phyloP scores from a whole-genome alignment of 1,140 invertebrate species.

The Conus ventricosus region DNA sequence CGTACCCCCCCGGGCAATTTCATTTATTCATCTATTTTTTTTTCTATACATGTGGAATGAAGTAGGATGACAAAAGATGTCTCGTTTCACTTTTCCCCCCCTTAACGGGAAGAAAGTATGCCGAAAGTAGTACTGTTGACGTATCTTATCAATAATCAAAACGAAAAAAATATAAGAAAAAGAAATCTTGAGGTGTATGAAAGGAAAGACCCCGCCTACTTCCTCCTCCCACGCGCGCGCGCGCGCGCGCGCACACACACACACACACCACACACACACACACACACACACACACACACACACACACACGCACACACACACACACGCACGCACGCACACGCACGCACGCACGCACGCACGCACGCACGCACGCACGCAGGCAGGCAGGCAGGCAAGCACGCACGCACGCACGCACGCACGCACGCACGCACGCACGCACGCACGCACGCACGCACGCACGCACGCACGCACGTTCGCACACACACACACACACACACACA shows the following conservation, averaged over 20 bases:
- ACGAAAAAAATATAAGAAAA: no score
- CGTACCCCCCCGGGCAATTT: neutral
- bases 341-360: neutral
- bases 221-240: neutral
- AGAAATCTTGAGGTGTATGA: no score
- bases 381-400: no score
- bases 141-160: no score
- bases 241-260: neutral
- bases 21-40: no score
- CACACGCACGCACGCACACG: neutral
- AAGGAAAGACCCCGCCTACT: no score
- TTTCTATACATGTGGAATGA: no score
- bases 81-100: no score
- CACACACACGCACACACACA: conserved; percentile 3
- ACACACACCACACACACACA: neutral
- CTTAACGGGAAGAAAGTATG: no score
- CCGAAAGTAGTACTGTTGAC: no score
- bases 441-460: no score
- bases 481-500: neutral
- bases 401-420: neutral
- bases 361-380: neutral
- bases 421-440: neutral
- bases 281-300: neutral
- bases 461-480: neutral
- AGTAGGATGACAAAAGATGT: no score